Evolutionary conservation across 2,113 vertebrate genomes (phyloP).

Genomic region (Mustela nigripes): DNA sequence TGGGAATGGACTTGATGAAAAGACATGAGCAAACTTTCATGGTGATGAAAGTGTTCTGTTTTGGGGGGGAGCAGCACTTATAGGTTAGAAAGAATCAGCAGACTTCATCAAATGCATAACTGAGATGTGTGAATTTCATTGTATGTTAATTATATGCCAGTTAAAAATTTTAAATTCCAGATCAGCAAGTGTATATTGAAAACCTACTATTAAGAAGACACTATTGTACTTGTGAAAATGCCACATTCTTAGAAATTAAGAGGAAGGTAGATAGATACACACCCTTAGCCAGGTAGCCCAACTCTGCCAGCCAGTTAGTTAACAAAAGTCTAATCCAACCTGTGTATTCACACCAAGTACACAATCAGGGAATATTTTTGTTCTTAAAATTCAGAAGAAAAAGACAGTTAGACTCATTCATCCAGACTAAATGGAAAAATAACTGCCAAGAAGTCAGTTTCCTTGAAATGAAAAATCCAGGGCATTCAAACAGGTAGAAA

Average conservation of each 20-base stretch:
- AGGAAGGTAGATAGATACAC: background rate
- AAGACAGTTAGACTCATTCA: background rate
- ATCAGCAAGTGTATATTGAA: background rate
- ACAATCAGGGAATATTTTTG: background rate
- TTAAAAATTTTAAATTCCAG: background rate
- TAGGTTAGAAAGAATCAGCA: background rate
- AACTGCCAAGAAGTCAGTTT: slow-evolving; percentile 51
- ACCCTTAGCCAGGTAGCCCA: background rate
- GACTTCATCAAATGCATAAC: background rate
- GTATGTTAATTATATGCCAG: background rate
- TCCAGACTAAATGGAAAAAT: slow-evolving; percentile 2
- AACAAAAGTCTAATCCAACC: background rate
- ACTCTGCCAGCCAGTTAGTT: background rate
- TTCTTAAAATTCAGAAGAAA: slow-evolving; percentile 55
- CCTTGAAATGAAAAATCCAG: slow-evolving; percentile 69
- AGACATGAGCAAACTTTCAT: background rate
- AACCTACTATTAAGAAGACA: background rate
- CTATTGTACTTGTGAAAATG: background rate
- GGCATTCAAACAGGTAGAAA: slow-evolving; percentile 69
- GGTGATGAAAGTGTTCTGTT: background rate
- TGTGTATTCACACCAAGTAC: background rate
- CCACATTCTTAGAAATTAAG: background rate
- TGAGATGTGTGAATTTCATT: background rate
- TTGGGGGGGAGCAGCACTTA: background rate
- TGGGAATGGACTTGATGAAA: background rate